These are phyloP conservation scores for Melanchra persicariae DNA, from an alignment of 2,888 invertebrate species.

Conservation along the genomic window DNA sequence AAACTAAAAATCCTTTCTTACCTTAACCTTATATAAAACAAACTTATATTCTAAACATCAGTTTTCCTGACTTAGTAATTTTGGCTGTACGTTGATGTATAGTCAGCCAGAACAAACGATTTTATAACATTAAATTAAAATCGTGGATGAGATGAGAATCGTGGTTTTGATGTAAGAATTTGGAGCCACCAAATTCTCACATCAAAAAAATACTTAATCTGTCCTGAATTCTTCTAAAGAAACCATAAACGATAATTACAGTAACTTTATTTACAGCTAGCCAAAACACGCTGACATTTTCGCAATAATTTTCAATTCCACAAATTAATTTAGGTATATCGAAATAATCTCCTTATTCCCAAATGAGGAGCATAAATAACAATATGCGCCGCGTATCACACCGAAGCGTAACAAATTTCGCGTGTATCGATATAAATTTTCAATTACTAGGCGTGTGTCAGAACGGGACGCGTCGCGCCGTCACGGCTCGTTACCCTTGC, in stretches of 20 bases:
- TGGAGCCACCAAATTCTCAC: neutral
- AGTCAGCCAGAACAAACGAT: no score
- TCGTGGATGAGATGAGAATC: no score
- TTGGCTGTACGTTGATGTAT: no score
- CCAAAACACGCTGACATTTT: conserved; percentile 13
- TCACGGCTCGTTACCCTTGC: conserved; percentile 70
- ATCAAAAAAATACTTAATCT: conserved; percentile 2
- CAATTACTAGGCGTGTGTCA: conserved; percentile 70
- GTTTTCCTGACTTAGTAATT: no score
- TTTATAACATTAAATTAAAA: neutral
- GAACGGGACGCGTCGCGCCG: conserved; percentile 61
- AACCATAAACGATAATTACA: neutral
- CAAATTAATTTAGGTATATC: conserved; percentile 59
- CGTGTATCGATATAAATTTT: conserved; percentile 70
- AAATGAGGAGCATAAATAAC: conserved; percentile 62
- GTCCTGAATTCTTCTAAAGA: neutral
- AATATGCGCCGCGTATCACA: conserved; percentile 58
- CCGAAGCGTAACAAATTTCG: conserved; percentile 65
- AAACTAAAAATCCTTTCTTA: no score
- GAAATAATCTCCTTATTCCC: conserved; percentile 56
- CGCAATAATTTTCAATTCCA: conserved; percentile 38
- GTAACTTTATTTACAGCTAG: neutral
- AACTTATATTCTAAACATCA: no score
- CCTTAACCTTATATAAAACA: no score
- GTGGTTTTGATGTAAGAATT: no score